Percentiles rank a stretch among this genome's conserved stretches.
These are phyloP conservation scores for Papilio gigon DNA, from an alignment of 2,888 invertebrate species.

Conservation along the genomic window DNA sequence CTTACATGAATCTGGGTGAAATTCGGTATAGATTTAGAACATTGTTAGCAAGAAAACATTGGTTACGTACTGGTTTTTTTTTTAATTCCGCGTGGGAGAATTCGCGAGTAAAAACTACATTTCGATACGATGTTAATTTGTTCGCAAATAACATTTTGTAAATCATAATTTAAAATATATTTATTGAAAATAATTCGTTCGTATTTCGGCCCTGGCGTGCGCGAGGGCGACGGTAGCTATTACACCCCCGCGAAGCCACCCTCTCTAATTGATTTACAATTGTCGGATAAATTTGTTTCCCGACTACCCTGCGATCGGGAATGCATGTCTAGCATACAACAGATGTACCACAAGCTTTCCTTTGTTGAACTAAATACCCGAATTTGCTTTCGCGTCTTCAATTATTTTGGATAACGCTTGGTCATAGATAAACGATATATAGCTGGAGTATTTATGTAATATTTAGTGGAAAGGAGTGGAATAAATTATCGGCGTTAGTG, in stretches of 20 bases:
- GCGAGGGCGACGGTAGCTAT: constrained; percentile 68
- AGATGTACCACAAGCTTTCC: constrained; percentile 48
- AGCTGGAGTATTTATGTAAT: no score
- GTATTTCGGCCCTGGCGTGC: constrained; percentile 64
- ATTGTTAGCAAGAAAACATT: no score
- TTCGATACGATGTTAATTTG: not conserved
- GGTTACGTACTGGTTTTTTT: no score
- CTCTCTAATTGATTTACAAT: constrained; percentile 83
- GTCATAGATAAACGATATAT: no score
- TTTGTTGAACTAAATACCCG: constrained; percentile 1
- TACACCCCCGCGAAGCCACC: constrained; percentile 78
- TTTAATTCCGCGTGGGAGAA: no score
- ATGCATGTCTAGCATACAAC: constrained; percentile 59
- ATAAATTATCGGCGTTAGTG: no score
- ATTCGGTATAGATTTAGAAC: no score
- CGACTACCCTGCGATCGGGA: constrained; percentile 76
- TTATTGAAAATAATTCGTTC: constrained; percentile 37
- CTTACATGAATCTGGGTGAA: no score
- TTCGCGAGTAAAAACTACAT: no score
- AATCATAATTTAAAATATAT: constrained; percentile 5
- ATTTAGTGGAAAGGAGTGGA: no score
- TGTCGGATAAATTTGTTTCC: constrained; percentile 83
- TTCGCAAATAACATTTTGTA: not conserved
- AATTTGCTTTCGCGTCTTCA: not conserved
- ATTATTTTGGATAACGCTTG: not conserved